phyloP scores from a whole-genome alignment of 2,888 invertebrate species.

The Diogma glabrata region DNA sequence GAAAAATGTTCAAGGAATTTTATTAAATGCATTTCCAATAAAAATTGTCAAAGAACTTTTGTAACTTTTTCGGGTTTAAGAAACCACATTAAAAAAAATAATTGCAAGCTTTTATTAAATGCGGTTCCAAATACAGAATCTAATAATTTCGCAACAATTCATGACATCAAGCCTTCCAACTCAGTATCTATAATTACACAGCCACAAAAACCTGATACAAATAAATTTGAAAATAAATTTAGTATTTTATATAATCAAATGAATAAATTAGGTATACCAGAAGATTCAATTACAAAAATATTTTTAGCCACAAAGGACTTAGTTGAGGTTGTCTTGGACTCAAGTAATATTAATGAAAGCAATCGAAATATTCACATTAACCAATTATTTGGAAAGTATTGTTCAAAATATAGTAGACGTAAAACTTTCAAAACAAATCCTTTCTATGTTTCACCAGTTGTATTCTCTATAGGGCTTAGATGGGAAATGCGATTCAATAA shows the following conservation, averaged over 20 bases:
- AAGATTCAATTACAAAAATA: conserved; percentile 5
- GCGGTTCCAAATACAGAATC: neutral
- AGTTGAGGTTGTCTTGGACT: neutral
- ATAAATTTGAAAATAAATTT: neutral
- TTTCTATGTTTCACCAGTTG: neutral
- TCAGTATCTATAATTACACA: neutral
- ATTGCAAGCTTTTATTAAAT: neutral
- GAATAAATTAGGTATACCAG: conserved; percentile 4
- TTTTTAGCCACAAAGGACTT: neutral
- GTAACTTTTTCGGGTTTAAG: neutral
- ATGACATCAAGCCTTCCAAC: neutral
- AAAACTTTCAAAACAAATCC: conserved; percentile 2
- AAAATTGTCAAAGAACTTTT: neutral
- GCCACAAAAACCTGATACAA: too few relatives aligned
- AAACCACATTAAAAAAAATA: neutral
- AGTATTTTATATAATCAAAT: neutral
- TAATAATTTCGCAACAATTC: neutral
- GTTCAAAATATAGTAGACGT: conserved; percentile 5
- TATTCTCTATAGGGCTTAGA: neutral
- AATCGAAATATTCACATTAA: neutral
- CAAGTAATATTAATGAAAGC: neutral
- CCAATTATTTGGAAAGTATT: neutral
- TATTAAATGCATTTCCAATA: neutral
- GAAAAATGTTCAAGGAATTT: neutral
- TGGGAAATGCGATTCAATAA: conserved; percentile 7